A percentile compares a stretch with the other conserved stretches of the same genome.
phyloP scores from a whole-genome alignment of 53 echinoderm and acorn worm species.

The Luidia sarsii region DNA sequence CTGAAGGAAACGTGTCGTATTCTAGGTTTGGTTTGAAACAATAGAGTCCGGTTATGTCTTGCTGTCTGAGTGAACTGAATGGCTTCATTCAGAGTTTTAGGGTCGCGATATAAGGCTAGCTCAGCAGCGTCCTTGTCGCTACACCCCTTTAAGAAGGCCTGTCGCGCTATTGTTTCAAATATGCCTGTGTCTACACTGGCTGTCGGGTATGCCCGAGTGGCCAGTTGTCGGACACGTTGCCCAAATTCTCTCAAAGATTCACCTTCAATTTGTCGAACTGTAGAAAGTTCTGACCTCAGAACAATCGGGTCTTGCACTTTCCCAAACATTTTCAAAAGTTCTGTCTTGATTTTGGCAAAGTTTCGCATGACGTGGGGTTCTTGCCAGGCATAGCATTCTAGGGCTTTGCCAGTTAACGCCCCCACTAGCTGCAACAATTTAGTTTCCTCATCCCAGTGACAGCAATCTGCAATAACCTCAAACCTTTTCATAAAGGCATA shows the following conservation, averaged over 20 bases:
- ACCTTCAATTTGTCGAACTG: not conserved
- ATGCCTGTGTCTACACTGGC: not conserved
- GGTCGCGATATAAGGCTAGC: not conserved
- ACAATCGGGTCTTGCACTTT: not conserved
- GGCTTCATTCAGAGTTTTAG: constrained; percentile 1
- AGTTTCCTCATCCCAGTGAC: not conserved
- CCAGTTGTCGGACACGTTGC: constrained; percentile 3
- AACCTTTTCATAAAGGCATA: constrained; percentile 7
- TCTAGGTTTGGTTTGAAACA: not conserved
- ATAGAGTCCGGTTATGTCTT: not conserved
- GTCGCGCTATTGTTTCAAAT: not conserved
- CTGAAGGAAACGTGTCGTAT: not conserved
- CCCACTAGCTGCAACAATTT: not conserved
- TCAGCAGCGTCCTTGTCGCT: not conserved
- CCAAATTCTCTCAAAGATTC: constrained; percentile 4
- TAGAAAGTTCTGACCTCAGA: not conserved
- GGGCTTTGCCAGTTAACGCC: not conserved
- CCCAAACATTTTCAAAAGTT: constrained; percentile 2
- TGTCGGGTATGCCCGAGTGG: not conserved
- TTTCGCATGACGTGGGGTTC: not conserved
- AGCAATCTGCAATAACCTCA: constrained; percentile 16
- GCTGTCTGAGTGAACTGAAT: constrained; percentile 15
- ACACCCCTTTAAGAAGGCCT: constrained; percentile 8
- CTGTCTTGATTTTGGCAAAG: not conserved
- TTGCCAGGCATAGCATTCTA: constrained; percentile 12